Base-by-base conservation (phyloP, 2,113 vertebrate genomes). In the Patagioenas fasciata region DNA sequence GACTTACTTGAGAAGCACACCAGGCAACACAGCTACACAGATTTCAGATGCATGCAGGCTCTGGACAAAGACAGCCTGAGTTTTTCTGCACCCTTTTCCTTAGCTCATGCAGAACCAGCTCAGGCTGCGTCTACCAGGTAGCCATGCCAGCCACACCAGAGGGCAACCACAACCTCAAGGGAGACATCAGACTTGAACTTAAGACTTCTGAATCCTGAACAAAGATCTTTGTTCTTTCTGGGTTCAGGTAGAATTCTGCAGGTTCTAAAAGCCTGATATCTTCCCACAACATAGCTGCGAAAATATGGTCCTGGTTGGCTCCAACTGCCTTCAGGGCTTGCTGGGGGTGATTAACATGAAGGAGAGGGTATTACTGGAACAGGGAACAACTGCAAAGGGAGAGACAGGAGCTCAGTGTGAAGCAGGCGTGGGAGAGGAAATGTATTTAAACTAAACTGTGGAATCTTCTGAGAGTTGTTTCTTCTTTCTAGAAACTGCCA, bases 361-460 rank as follows among this genome's bases (percentile, higher is more conserved):
- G 85, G 38, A 94, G 81, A 75, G 36, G 85, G 67, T 82, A 51
- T 69, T 83, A 1, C 0, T 70, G 85, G 90, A 95, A 72, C 40
- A 91, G 48, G 34, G 53, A 92, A 85, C 84, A 92, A 80, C 91
- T 94, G 86, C 86, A 78, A 84, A 48, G 69, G 78, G 47, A 84
- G 94, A 96, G 56, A 89, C 28, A 8, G 32, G 13, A 87, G 78
- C 93, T 82, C 93, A 94, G 89, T 26, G 0, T 70, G 87, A 85
- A 93, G 91, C 91, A 87, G 81, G 74, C 31, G 2, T 96, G 73
- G 93, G 89, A 94, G 91, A 88, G 81, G 74, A 96, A 95, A 91
- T 94, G 91, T 94, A 56, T 95, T 96, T 97, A 94, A 96, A 94
- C 86, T 79, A 75, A 97, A 95, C 78, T 94, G 91, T 91, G 91